Evolutionary conservation across 2,113 vertebrate species (phyloP), one percentile per base, ranked within the genome.

Genomic region (Aptenodytes patagonicus): DNA sequence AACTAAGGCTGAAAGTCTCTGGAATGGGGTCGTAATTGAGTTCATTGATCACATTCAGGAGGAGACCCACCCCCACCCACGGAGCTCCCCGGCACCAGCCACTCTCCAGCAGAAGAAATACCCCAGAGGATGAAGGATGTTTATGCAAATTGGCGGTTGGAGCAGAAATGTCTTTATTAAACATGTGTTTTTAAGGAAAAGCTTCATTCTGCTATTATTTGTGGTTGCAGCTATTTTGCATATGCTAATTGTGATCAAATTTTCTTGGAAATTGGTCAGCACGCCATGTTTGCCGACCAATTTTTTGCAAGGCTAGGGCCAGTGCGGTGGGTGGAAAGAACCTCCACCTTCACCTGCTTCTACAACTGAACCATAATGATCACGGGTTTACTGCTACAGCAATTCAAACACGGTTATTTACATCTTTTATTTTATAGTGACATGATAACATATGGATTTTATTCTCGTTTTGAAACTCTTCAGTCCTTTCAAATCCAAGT

Each of bases 41-140:
- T 98, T 99, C 98, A 99, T 98, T 99, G 99, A 99, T 99, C 98
- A 99, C 98, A 97, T 64, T 98, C 96, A 92, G 58, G 81, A 78
- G 72, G 79, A 96, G 82, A 46, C 2, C 32, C 71, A 49, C 47
- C 87, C 54, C 72, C 44, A 83, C 68, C 57, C 20, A 82, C 6
- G 7, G 31, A 72, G 86, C 69, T 90, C 64, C 75, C 46, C 19
- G 6, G 80, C 96, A 92, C 86, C n/a, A 49, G 89, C 83, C 86
- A 87, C 96, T 96, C 85, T 94, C 79, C 95, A 95, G 94, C 79
- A 83, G 92, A 82, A 54, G 64, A 31, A 96, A 89, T 11, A 91
- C 82, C 76, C 75, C 62, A 58, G 36, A 90, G 93, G 66, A 94
- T 69, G 83, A 83, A 65, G 36, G 51, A 38, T 44, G 19, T 65